These are phyloP conservation scores for Gryllus longicercus DNA, from an alignment of 2,888 invertebrate genomes.

Conservation along the genomic window DNA sequence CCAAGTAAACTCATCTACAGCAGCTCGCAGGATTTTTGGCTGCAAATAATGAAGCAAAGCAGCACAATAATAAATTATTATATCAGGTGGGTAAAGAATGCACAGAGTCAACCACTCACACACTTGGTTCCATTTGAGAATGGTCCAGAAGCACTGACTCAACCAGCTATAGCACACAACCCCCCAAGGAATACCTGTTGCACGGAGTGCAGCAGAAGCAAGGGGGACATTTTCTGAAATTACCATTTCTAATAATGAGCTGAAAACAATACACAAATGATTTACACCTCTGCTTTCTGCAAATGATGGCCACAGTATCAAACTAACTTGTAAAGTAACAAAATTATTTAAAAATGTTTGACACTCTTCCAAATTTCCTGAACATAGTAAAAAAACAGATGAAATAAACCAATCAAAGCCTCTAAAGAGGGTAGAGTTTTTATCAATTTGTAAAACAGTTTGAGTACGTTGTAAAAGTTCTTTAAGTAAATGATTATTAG, in stretches of 20 bases:
- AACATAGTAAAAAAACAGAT: slow-evolving; percentile 33
- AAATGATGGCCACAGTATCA: slow-evolving; percentile 29
- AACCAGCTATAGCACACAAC: slow-evolving; percentile 31
- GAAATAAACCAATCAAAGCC: slow-evolving; percentile 35
- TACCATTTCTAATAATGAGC: slow-evolving; percentile 31
- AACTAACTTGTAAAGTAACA: slow-evolving; percentile 24
- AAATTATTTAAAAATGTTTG: slow-evolving; percentile 25
- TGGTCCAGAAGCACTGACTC: slow-evolving; percentile 33
- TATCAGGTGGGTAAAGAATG: slow-evolving; percentile 31
- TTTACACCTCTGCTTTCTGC: background rate
- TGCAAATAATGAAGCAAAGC: slow-evolving; percentile 33
- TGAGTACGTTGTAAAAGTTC: background rate
- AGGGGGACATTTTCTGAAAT: slow-evolving; percentile 31
- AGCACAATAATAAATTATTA: slow-evolving; percentile 32
- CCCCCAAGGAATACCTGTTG: slow-evolving; percentile 32
- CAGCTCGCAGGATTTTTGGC: slow-evolving; percentile 29
- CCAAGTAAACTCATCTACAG: slow-evolving; percentile 24
- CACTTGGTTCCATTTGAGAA: slow-evolving; percentile 34
- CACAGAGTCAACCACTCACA: slow-evolving; percentile 32
- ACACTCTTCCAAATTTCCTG: slow-evolving; percentile 34
- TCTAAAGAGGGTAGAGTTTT: slow-evolving; percentile 11
- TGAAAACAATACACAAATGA: slow-evolving; percentile 24
- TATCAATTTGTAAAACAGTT: background rate
- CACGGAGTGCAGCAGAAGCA: slow-evolving; percentile 28
- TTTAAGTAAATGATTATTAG: background rate